phyloP scores from a whole-genome alignment of 2,797 vertebrate species.

The Nyctibius grandis region DNA sequence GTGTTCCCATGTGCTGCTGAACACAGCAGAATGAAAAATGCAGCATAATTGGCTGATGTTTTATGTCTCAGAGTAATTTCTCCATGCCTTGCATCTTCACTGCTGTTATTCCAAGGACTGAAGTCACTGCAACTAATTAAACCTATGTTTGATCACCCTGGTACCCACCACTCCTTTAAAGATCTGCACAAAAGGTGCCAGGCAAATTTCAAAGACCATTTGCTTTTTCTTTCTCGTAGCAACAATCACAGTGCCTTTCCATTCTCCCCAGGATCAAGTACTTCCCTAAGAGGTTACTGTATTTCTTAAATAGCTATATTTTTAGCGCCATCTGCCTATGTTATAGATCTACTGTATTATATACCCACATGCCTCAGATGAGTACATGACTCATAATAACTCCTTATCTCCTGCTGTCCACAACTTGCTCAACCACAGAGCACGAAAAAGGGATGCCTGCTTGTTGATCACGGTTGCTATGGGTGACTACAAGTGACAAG shows the following conservation, averaged over 20 bases:
- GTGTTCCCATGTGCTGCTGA: background rate
- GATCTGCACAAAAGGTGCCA: background rate
- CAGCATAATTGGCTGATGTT: background rate
- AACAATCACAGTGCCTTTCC: background rate
- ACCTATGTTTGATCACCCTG: background rate
- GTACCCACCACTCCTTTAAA: background rate
- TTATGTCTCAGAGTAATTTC: background rate
- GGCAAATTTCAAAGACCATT: background rate
- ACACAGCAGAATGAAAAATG: background rate
- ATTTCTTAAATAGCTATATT: background rate
- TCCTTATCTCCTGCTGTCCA: background rate
- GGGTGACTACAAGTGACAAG: accelerated
- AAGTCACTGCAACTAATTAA: background rate
- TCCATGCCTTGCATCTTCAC: background rate
- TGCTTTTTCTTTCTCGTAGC: background rate
- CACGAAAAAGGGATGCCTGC: background rate
- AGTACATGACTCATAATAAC: background rate
- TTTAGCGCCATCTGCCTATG: background rate
- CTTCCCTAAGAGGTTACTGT: background rate
- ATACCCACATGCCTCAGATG: background rate
- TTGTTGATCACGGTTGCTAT: background rate
- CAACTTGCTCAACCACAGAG: background rate
- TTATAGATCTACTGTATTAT: background rate
- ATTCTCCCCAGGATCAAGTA: background rate
- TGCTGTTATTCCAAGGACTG: background rate